Evolutionary conservation across 1,140 invertebrate genomes (phyloP), one percentile per base, ranked within the genome.

Genomic region (Drosophila bocqueti): DNA sequence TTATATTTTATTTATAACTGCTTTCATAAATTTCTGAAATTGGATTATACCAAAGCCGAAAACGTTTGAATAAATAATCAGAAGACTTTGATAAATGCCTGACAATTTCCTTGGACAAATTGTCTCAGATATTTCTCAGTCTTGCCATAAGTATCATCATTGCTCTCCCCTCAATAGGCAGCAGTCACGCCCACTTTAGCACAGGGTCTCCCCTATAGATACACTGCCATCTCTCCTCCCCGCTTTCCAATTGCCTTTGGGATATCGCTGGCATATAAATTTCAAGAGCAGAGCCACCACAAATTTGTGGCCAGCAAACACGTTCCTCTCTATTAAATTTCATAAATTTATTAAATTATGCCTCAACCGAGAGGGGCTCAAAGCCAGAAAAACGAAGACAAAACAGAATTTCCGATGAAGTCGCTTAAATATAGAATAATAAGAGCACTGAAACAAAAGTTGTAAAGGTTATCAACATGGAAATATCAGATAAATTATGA

Each of bases 301-400:
- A 87, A 84, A 89, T 83, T 89, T 87, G 83, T 83, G 84, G 83
- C 72, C 73, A 83, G 67, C 77, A 76, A 87, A 89, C 83, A 87
- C 83, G 83, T 87, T 87, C 62, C 76, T 83, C 76, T 89, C 84
- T 87, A 87, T 87, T 89, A 87, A 83, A 87, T 87, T 89, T 89
- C 83, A 87, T 89, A 87, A 87, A 87, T 87, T 87, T 87, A 89
- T 87, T 87, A 87, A 87, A 87, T 89, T 87, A 87, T 87, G 76
- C 84, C 72, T 64, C 69, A 21, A 54, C 38, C 55, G 47, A 55
- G 36, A 31, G 60, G 31, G 50, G 75, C 50, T 55, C 49, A 61
- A 49, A 42, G 55, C 60, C 52, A 47, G 55, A 64, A 61, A 66
- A 62, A 52, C 76, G 75, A 78, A 76, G 73, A 59, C 72, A 76